phyloP scores from a whole-genome alignment of 2,797 vertebrate genomes.

The Myioborus melanocephalus region DNA sequence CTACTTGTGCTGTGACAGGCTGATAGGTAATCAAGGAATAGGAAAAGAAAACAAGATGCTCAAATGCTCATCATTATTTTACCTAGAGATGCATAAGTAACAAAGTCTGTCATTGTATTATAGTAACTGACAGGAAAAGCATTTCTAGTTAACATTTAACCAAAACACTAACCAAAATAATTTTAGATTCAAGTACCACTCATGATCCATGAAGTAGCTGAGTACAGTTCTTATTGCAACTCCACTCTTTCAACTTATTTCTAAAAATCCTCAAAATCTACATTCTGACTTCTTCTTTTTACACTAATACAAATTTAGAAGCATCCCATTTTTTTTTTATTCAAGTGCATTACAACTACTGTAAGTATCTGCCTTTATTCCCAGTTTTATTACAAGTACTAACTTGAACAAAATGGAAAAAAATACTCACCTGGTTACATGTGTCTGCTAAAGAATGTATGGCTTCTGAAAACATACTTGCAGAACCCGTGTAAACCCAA shows the following conservation, averaged over 20 bases:
- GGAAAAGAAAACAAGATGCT: neutral
- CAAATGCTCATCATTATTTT: neutral
- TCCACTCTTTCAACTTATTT: neutral
- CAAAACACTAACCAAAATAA: neutral
- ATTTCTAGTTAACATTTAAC: neutral
- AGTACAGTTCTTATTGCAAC: neutral
- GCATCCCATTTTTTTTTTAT: neutral
- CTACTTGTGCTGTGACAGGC: neutral
- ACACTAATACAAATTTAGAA: neutral
- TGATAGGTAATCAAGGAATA: neutral
- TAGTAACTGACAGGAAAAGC: neutral
- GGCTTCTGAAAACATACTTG: constrained; percentile 99
- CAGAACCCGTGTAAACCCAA: constrained; percentile 98
- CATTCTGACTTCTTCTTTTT: neutral
- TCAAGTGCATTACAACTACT: neutral
- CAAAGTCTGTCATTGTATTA: neutral
- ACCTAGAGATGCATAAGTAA: neutral
- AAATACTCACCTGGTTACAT: constrained; percentile 88
- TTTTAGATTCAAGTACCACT: neutral
- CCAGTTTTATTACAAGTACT: neutral
- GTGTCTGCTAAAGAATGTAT: constrained; percentile 98
- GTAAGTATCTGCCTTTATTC: neutral
- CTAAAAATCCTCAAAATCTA: neutral
- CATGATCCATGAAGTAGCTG: neutral
- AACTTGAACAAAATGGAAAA: neutral